Evolutionary conservation across 2,797 vertebrate species (phyloP), one percentile per base, ranked within the genome.

Genomic region (Tympanoctomys barrerae): DNA sequence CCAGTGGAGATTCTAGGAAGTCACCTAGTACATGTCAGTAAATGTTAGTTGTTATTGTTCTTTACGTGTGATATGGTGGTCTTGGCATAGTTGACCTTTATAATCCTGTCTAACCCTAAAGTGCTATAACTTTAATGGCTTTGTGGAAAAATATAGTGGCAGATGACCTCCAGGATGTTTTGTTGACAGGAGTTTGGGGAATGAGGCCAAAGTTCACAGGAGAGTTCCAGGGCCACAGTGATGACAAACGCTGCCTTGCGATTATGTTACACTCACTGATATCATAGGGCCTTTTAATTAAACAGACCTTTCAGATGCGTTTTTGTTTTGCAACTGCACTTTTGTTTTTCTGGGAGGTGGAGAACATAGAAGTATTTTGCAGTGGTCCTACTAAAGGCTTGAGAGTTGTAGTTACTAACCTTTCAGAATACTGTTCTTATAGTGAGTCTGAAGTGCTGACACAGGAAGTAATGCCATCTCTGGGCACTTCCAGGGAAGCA

Each of bases 151-250:
- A 75, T 31, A 24, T 36, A 68, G 70, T 64, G 19, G 62, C 52
- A 52, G 73, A 31, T 91, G 87, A 94, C 78, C 66, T 91, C 36
- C 61, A 82, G 95, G 93, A 75, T 90, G 73, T 91, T 84, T 84
- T 66, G n/a, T 82, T 89, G 71, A 83, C 87, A 75, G 49, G 83
- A 87, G n/a, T 94, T 91, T 87, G 80, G 93, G 88, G 73, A 95
- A 89, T 68, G 42, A 94, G 96, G 84, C 71, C 66, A 59, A 87
- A 95, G 93, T 94, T 93, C 89, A 80, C 42, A 28, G 13, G 81
- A 89, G 42, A 57, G 31, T 21, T 73, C 77, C 36, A 81, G 54
- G 57, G 22, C 28, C 52, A 5, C 16, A 62, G 62, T 73, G 49
- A 88, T 13, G 28, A 64, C 68, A 84, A 64, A 73, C 82, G 61